These are phyloP conservation scores for Tonatia bakeri DNA, from an alignment of 2,113 vertebrate genomes.

Conservation along the genomic window DNA sequence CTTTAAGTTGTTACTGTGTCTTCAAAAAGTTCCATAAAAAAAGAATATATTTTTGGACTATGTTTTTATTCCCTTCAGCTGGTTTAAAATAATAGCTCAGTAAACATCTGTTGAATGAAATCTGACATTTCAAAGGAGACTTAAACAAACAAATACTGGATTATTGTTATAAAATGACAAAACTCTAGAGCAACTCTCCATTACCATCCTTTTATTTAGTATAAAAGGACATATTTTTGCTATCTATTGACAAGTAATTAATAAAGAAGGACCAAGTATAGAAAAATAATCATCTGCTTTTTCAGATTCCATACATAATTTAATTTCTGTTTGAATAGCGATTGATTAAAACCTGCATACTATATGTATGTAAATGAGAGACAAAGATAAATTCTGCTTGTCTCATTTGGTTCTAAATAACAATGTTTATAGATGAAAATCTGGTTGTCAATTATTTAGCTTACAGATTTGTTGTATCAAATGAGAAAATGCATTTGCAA, in stretches of 20 bases:
- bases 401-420: constrained; percentile 17
- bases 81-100: not conserved
- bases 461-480: constrained; percentile 14
- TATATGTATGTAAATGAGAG: not conserved
- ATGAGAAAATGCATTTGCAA: constrained; percentile 21
- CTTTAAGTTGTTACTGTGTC: not conserved
- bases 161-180: not conserved
- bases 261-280: not conserved
- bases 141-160: not conserved
- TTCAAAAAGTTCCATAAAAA: not conserved
- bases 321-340: not conserved
- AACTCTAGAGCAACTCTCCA: not conserved
- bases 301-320: not conserved
- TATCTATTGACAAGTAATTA: not conserved
- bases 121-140: not conserved
- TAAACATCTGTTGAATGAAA: not conserved
- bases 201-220: not conserved
- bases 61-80: not conserved
- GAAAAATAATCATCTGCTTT: not conserved
- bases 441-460: not conserved
- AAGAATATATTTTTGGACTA: not conserved
- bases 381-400: constrained; percentile 21
- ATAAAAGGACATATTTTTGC: not conserved
- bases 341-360: not conserved
- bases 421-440: not conserved